Evolutionary conservation across 2,888 invertebrate species (phyloP).

Genomic region (Mythimna vitellina): DNA sequence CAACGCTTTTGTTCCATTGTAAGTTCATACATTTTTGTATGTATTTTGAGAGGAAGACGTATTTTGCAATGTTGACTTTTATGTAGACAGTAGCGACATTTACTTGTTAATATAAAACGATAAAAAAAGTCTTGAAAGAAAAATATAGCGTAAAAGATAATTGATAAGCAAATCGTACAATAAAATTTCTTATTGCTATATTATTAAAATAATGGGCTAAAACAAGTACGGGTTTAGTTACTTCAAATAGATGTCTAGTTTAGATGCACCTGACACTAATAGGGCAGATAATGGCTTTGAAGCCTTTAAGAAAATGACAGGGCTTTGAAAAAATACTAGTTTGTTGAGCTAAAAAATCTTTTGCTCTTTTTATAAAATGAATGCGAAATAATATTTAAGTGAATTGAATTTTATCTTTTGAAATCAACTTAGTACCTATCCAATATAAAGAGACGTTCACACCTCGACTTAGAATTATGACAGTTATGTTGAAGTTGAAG

Average conservation of each 20-base stretch:
- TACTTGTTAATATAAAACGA: background rate
- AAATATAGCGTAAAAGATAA: conserved; percentile 5
- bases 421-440: background rate
- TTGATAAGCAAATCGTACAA: background rate
- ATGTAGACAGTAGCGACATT: background rate
- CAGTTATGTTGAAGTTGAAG: conserved; percentile 5
- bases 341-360: background rate
- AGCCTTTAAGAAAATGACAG: conserved; percentile 3
- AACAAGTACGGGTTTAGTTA: background rate
- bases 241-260: conserved; percentile 10
- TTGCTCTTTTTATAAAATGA: conserved; percentile 2
- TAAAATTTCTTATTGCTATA: background rate
- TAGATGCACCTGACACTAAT: conserved; percentile 31
- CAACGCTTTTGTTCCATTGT: conserved; percentile 55
- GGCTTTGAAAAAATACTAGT: conserved; percentile 12
- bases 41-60: conserved; percentile 15
- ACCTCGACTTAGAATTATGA: conserved; percentile 17
- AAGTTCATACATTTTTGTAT: conserved; percentile 38
- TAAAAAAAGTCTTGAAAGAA: background rate
- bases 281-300: conserved; percentile 5
- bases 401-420: background rate
- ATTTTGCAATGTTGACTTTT: conserved; percentile 26
- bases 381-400: conserved; percentile 21
- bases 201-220: conserved; percentile 21
- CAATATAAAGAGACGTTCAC: background rate